Evolutionary conservation across 2,113 vertebrate species (phyloP).

Genomic region (Sakesphorus luctuosus): DNA sequence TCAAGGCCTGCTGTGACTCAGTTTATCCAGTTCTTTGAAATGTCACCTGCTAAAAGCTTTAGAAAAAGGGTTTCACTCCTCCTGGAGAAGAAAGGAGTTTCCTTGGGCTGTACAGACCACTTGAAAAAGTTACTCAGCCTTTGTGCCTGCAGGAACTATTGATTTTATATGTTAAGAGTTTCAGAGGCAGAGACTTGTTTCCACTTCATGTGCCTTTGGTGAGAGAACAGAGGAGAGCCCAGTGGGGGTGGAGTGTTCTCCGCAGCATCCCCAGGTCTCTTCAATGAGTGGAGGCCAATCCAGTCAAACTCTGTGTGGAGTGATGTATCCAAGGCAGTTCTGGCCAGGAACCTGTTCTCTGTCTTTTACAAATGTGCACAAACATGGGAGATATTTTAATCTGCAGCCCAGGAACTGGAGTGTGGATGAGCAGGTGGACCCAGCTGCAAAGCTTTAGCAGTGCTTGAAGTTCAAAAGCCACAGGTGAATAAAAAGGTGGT

Average conservation of each 20-base stretch:
- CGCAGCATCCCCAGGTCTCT: not conserved
- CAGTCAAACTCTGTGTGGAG: not conserved
- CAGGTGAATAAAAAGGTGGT: not conserved
- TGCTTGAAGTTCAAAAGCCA: not conserved
- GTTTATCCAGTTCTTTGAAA: slow-evolving; percentile 16
- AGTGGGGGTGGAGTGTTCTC: not conserved
- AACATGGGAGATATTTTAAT: not conserved
- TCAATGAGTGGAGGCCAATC: not conserved
- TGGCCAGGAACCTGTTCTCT: not conserved
- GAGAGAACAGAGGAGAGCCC: not conserved
- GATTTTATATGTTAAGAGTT: not conserved
- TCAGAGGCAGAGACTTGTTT: not conserved
- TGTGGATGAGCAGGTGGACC: not conserved
- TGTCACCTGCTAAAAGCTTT: slow-evolving; percentile 5
- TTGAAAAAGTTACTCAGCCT: slow-evolving; percentile 16
- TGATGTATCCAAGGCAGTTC: not conserved
- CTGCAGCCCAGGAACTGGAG: not conserved
- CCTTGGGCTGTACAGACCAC: not conserved
- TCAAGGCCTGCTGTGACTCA: not conserved
- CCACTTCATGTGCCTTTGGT: not conserved
- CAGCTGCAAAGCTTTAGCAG: not conserved
- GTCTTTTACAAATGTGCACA: not conserved
- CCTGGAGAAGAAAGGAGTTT: not conserved
- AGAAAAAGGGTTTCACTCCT: not conserved
- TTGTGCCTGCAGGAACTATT: not conserved